Percentiles rank a stretch among this genome's conserved stretches.
Evolutionary conservation across 2,888 invertebrate species (phyloP).

Genomic region (Pristionchus entomophagus): DNA sequence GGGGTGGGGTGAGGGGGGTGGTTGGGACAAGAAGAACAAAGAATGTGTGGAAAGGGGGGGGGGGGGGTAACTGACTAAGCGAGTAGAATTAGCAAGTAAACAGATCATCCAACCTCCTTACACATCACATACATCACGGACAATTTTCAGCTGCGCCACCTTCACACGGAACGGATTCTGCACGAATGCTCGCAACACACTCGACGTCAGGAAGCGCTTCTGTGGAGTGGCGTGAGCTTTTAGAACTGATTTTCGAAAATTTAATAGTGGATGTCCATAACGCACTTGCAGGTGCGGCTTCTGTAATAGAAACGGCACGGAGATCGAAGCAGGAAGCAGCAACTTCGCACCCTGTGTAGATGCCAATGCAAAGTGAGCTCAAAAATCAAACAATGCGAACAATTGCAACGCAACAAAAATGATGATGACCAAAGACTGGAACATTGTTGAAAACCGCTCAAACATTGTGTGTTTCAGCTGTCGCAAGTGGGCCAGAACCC

Average conservation of each 20-base stretch:
- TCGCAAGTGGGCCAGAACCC: no score
- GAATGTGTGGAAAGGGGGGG: no score
- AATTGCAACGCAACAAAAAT: no score
- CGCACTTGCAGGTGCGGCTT: neutral
- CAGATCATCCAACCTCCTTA: no score
- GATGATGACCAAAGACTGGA: no score
- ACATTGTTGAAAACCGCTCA: no score
- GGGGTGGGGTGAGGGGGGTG: no score
- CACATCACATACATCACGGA: no score
- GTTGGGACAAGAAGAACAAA: no score
- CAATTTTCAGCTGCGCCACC: neutral
- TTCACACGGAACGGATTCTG: neutral
- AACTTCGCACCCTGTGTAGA: neutral
- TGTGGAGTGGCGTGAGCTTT: neutral
- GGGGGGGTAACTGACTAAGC: no score
- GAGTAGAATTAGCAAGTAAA: no score
- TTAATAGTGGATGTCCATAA: neutral
- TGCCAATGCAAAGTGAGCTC: neutral
- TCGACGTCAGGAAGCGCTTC: neutral
- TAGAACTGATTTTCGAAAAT: neutral
- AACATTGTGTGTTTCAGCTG: no score
- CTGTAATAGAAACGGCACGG: neutral
- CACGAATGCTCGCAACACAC: neutral
- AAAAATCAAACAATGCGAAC: neutral
- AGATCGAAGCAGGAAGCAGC: neutral